Evolutionary conservation across 2,888 invertebrate genomes (phyloP).

Genomic region (Synanthedon andrenaeformis): DNA sequence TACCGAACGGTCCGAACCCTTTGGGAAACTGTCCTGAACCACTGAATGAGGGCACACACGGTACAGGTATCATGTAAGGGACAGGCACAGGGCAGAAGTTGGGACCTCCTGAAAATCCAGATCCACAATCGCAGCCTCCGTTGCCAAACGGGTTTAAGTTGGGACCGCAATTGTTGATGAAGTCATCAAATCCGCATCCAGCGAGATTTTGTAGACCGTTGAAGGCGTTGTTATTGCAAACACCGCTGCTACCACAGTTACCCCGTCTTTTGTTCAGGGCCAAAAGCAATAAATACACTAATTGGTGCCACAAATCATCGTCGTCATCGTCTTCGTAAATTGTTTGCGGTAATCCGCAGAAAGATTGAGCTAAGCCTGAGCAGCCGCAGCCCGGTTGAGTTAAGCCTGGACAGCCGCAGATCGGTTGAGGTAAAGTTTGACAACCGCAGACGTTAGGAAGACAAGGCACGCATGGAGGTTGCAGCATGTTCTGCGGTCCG

Average conservation of each 20-base stretch:
- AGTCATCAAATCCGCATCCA: background rate
- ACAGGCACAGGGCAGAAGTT: conserved; percentile 9
- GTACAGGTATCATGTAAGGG: background rate
- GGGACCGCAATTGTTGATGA: conserved; percentile 2
- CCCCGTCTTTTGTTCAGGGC: conserved; percentile 1
- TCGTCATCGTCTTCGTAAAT: conserved; percentile 21
- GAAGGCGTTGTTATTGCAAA: conserved; percentile 1
- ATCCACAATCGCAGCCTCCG: conserved; percentile 3
- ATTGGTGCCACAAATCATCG: conserved; percentile 10
- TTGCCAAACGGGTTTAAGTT: background rate
- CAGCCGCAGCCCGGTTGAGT: background rate
- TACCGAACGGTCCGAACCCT: background rate
- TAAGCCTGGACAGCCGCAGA: conserved; percentile 15
- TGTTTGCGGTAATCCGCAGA: conserved; percentile 18
- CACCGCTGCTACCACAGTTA: conserved; percentile 6
- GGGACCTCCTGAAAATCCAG: background rate
- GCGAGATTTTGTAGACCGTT: background rate
- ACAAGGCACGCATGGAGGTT: conserved; percentile 5
- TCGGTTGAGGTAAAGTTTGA: background rate
- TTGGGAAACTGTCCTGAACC: background rate
- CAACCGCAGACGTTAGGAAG: background rate
- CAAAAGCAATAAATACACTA: background rate
- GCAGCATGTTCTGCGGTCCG: background rate
- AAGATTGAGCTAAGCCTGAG: background rate
- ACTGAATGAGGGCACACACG: background rate